Evolutionary conservation across 2,797 vertebrate genomes (phyloP).

Genomic region (Chromis chromis): DNA sequence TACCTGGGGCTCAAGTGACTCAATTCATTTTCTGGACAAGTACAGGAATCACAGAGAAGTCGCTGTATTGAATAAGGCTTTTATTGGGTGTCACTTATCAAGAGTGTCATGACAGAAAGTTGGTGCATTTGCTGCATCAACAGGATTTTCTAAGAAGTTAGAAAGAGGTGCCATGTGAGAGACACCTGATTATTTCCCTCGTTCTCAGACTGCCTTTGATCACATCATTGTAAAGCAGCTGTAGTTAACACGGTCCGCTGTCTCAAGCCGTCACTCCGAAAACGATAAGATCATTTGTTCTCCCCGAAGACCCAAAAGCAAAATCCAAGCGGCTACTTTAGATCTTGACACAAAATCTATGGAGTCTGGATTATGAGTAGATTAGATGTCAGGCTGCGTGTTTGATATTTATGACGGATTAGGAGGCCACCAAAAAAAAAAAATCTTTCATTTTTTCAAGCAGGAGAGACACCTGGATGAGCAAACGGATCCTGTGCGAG

Average conservation of each 20-base stretch:
- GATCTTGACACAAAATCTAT: slow-evolving; percentile 64
- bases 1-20: slow-evolving; percentile 33
- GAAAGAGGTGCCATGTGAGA: background rate
- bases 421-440: slow-evolving; percentile 6
- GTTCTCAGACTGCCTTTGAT: slow-evolving; percentile 16
- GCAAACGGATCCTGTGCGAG: slow-evolving; percentile 28
- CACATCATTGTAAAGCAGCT: slow-evolving; percentile 22
- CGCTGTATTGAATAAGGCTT: slow-evolving; percentile 30
- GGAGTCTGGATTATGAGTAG: slow-evolving; percentile 42
- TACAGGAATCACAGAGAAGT: slow-evolving; percentile 18
- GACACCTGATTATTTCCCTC: slow-evolving; percentile 29
- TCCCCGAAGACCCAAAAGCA: slow-evolving; percentile 37
- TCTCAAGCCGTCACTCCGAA: slow-evolving; percentile 51
- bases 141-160: slow-evolving; percentile 30
- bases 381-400: slow-evolving; percentile 45
- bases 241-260: slow-evolving; percentile 39
- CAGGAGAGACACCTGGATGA: slow-evolving; percentile 24
- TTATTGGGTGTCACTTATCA: slow-evolving; percentile 36
- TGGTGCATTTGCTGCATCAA: slow-evolving; percentile 22
- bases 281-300: slow-evolving; percentile 47
- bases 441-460: background rate
- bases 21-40: slow-evolving; percentile 50
- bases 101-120: slow-evolving; percentile 32
- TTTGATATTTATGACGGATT: slow-evolving; percentile 58
- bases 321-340: slow-evolving; percentile 51